Percentiles rank a stretch among this genome's conserved stretches.
Conservation (phyloP, 2,113 vertebrate species). For the Marmota monax region DNA sequence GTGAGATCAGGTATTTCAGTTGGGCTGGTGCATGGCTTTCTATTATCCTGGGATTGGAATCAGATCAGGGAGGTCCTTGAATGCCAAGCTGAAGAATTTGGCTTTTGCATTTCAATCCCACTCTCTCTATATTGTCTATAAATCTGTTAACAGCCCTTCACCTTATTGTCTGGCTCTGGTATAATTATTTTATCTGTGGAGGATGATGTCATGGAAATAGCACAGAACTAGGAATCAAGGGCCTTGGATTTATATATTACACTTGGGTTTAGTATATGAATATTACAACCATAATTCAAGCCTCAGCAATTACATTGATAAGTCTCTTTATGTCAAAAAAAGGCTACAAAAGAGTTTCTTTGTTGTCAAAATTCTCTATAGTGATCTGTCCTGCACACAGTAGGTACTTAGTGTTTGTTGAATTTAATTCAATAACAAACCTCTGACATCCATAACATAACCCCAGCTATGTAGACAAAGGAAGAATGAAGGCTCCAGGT, state of each 20-base stretch:
- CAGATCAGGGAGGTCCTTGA: slow-evolving; percentile 41
- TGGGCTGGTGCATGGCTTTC: neutral
- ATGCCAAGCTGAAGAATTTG: slow-evolving; percentile 74
- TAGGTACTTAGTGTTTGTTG: neutral
- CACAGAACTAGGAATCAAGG: slow-evolving; percentile 61
- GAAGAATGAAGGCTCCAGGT: neutral
- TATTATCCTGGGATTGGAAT: slow-evolving; percentile 31
- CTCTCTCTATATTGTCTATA: slow-evolving; percentile 71
- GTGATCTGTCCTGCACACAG: neutral
- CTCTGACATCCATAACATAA: neutral
- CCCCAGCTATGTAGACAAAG: neutral
- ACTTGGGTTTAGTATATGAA: slow-evolving; percentile 74
- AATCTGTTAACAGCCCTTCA: slow-evolving; percentile 81
- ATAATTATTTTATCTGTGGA: slow-evolving; percentile 82
- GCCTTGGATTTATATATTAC: slow-evolving; percentile 73
- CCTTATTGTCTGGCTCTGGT: slow-evolving; percentile 81
- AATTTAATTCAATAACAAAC: slow-evolving; percentile 5
- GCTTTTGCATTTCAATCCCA: slow-evolving; percentile 63
- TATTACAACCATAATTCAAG: slow-evolving; percentile 80
- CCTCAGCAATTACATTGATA: slow-evolving; percentile 59
- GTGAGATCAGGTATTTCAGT: neutral
- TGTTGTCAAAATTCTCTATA: slow-evolving; percentile 25
- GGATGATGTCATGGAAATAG: slow-evolving; percentile 81
- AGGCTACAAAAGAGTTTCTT: neutral
- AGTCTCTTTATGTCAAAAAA: slow-evolving; percentile 53